These are phyloP conservation scores for Liparis tanakae DNA, from an alignment of 2,797 vertebrate species.

Conservation along the genomic window DNA sequence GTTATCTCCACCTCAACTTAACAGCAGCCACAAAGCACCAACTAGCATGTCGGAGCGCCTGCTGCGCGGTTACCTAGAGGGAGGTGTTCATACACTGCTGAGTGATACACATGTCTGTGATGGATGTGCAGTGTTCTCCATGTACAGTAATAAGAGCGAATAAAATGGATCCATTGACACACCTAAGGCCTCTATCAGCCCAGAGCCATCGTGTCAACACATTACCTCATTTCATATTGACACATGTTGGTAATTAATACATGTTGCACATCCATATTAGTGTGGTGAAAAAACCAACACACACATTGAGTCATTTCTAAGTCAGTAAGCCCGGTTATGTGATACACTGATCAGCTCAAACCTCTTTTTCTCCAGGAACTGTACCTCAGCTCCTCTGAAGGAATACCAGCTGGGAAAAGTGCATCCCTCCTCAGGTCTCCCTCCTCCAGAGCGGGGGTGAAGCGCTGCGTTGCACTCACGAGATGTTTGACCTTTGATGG, in stretches of 20 bases:
- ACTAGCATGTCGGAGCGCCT: background rate
- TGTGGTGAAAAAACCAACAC: background rate
- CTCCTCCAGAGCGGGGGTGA: too few species aligned
- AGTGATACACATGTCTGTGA: background rate
- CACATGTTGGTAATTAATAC: background rate
- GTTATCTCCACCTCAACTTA: slow-evolving; percentile 53
- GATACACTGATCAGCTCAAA: background rate
- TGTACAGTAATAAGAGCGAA: background rate
- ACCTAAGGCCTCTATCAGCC: background rate
- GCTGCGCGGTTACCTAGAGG: background rate
- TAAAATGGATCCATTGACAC: background rate
- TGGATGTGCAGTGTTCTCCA: background rate
- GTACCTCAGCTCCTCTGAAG: background rate
- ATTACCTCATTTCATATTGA: background rate
- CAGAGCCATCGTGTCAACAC: background rate
- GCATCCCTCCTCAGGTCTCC: background rate
- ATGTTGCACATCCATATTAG: background rate
- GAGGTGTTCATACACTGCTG: background rate
- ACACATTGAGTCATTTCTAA: background rate
- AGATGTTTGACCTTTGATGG: background rate
- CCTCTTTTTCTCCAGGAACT: background rate
- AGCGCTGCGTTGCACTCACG: background rate
- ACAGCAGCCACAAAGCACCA: slow-evolving; percentile 13
- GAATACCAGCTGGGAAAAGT: background rate
- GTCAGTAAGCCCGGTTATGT: background rate